Evolutionary conservation across 2,888 invertebrate species (phyloP).

Genomic region (Conomelus anceps): DNA sequence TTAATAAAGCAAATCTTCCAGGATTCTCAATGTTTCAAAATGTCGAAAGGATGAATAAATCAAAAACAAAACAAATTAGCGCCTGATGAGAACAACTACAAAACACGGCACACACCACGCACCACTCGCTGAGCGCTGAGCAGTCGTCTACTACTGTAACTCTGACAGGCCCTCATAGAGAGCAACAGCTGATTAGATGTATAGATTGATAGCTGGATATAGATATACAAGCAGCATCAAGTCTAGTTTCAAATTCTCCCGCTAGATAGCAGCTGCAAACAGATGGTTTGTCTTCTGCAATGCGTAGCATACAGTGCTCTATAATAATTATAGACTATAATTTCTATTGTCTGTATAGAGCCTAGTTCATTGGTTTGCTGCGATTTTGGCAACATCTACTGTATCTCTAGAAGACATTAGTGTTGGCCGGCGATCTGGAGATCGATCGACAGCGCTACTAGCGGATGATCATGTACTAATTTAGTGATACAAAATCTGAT

Average conservation of each 20-base stretch:
- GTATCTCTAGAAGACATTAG: no score
- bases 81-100: not conserved
- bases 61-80: not conserved
- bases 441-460: no score
- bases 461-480: no score
- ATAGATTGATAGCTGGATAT: not conserved
- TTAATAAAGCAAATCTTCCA: not conserved
- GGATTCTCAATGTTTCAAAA: not conserved
- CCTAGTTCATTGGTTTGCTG: no score
- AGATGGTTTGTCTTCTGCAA: no score
- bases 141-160: not conserved
- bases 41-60: not conserved
- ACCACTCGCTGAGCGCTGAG: not conserved
- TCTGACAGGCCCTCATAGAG: not conserved
- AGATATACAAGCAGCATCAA: not conserved
- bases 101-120: not conserved
- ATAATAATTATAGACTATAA: no score
- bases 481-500: no score
- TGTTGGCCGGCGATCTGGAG: no score
- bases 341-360: no score
- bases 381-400: no score
- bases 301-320: no score
- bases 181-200: not conserved
- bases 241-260: not conserved
- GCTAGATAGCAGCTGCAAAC: not conserved